These are phyloP conservation scores for Temnothorax rugatulus DNA, from an alignment of 2,888 invertebrate species.

Conservation along the genomic window DNA sequence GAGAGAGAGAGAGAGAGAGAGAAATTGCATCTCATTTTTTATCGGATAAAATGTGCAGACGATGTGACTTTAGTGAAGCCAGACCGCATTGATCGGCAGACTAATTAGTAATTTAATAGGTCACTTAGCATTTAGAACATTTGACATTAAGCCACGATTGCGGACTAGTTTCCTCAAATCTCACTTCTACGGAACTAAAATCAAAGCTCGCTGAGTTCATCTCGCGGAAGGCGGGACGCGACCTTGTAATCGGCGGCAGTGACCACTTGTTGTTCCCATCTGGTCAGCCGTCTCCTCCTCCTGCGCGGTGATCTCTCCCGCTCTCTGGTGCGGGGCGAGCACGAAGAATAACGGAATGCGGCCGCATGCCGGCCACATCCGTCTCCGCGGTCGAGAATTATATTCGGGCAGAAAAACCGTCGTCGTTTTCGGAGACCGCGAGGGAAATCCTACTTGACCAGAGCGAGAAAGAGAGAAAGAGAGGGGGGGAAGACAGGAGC, in stretches of 20 bases:
- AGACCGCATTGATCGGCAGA: slow-evolving; percentile 16
- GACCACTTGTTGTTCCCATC: slow-evolving; percentile 81
- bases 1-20: no score
- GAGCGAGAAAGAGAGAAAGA: slow-evolving; percentile 1
- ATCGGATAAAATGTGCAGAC: not conserved
- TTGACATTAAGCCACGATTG: slow-evolving; percentile 29
- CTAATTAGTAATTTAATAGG: slow-evolving; percentile 48
- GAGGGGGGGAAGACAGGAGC: slow-evolving; percentile 23
- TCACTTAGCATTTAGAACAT: slow-evolving; percentile 44
- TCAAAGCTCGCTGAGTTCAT: slow-evolving; percentile 34
- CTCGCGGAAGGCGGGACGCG: slow-evolving; percentile 56
- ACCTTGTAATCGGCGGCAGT: slow-evolving; percentile 65
- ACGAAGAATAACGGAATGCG: slow-evolving; percentile 47
- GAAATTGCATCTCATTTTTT: not conserved
- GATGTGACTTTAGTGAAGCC: not conserved
- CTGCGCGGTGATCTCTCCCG: slow-evolving; percentile 60
- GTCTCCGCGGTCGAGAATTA: slow-evolving; percentile 57
- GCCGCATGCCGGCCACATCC: slow-evolving; percentile 61
- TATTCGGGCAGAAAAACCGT: slow-evolving; percentile 48
- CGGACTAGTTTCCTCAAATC: not conserved
- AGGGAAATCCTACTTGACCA: slow-evolving; percentile 52
- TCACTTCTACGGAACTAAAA: slow-evolving; percentile 26
- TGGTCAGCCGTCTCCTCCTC: slow-evolving; percentile 62
- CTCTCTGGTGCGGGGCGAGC: slow-evolving; percentile 41
- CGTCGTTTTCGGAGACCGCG: slow-evolving; percentile 42